Conservation (phyloP, 23 tunicate species). For the Clavelina lepadiformis region DNA sequence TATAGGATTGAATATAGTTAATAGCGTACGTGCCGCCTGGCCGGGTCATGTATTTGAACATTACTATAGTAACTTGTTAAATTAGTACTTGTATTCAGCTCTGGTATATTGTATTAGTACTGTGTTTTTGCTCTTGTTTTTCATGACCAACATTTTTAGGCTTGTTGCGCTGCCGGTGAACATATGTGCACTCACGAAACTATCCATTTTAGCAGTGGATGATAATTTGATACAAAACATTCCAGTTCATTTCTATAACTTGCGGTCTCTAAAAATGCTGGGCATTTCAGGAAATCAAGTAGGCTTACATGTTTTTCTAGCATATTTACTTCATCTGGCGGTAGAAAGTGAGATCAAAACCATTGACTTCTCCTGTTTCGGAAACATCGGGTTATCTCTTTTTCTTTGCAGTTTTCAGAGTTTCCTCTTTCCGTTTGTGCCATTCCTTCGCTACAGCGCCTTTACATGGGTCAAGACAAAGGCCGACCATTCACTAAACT, state of each 20-base stretch:
- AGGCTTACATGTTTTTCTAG: too few species aligned
- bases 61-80: too few species aligned
- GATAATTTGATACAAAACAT: constrained; percentile 56
- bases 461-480: constrained; percentile 81
- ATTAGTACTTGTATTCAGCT: too few species aligned
- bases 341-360: too few species aligned
- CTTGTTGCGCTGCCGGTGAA: constrained; percentile 49
- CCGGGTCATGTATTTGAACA: too few species aligned
- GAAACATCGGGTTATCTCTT: neutral
- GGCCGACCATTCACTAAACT: constrained; percentile 67
- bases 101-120: neutral
- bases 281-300: constrained; percentile 87
- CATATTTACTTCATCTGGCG: too few species aligned
- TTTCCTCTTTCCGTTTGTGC: constrained; percentile 65
- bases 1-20: too few species aligned
- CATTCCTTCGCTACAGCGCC: constrained; percentile 40
- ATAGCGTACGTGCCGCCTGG: too few species aligned
- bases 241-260: constrained; percentile 61
- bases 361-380: too few species aligned
- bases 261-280: constrained; percentile 39
- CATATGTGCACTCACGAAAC: constrained; percentile 57
- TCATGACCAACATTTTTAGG: constrained; percentile 32
- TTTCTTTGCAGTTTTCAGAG: constrained; percentile 40
- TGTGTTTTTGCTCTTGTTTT: too few species aligned
- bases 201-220: constrained; percentile 61